Evolutionary conservation across 2,113 vertebrate genomes (phyloP), one percentile per base, ranked within the genome.

Genomic region (Neodon shergylaensis): DNA sequence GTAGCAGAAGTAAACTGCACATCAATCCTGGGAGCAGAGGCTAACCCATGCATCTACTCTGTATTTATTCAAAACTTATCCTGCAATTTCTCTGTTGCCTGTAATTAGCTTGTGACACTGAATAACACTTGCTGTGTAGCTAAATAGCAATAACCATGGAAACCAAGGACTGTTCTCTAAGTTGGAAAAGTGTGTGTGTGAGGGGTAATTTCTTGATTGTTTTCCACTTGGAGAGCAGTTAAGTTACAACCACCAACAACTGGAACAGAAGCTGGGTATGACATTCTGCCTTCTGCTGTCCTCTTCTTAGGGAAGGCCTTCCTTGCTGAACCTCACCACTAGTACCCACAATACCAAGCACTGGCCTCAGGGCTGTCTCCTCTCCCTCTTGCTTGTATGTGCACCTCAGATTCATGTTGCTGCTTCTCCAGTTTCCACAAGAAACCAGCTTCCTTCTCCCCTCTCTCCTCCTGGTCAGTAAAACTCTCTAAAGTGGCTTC

Each of bases 81-180:
- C 96, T 95, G 49, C 77, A 98, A 97, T 97, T 98, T 97, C 78
- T 85, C 92, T 66, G 94, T 94, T 97, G 96, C 88, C 92, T 95
- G 28, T 95, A 93, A 97, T 97, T 97, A 97, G 93, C 92, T 88
- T 4, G 17, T 96, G 95, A 82, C 94, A 98, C 77, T 47, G 92
- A 2, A 54, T 44, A 90, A 92, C 89, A 94, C 49, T 86, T 93
- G 58, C 92, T 16, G 26, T 90, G 76, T 49, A 83, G 74, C 95
- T 93, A 95, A 85, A 84, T 22, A 52, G 86, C 92, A 98, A 91
- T 97, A 92, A 92, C 97, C 72, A 92, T 87, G 82, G 97, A 95
- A 95, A 96, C 96, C 83, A 96, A 94, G 47, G 68, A 66, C 47
- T 82, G 4, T 85, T 97, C 87, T 96, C 28, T 68, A 92, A 94